phyloP scores from a whole-genome alignment of 2,113 vertebrate genomes.

The Charadrius vociferus region DNA sequence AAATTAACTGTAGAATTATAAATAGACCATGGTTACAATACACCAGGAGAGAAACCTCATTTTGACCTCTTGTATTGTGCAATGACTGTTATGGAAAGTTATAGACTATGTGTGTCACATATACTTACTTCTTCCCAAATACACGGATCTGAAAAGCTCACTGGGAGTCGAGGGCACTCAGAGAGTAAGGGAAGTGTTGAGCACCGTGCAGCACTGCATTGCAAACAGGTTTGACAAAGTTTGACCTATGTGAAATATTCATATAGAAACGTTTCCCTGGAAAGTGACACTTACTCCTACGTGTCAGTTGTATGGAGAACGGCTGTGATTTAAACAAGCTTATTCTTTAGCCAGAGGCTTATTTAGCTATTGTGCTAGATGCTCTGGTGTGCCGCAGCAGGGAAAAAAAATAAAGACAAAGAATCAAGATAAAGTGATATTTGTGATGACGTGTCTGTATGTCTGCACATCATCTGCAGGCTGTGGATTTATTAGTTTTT shows the following conservation, averaged over 20 bases:
- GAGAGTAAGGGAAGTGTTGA: not conserved
- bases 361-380: not conserved
- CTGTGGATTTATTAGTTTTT: conserved; percentile 36
- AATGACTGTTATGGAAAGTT: conserved; percentile 7
- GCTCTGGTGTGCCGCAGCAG: not conserved
- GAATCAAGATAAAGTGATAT: conserved; percentile 17
- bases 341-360: not conserved
- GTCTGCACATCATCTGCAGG: conserved; percentile 50
- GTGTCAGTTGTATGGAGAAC: not conserved
- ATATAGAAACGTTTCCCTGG: not conserved
- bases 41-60: not conserved
- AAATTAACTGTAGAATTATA: conserved; percentile 58
- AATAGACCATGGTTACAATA: conserved; percentile 30
- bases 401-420: not conserved
- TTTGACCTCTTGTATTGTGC: conserved; percentile 54
- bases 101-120: not conserved
- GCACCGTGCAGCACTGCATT: not conserved
- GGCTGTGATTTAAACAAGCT: not conserved
- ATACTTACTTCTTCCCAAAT: not conserved
- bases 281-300: not conserved
- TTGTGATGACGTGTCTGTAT: conserved; percentile 27
- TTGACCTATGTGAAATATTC: not conserved
- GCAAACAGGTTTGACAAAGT: not conserved
- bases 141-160: not conserved
- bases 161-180: not conserved